Percentiles rank a stretch among this genome's conserved stretches.
Evolutionary conservation across 2,888 invertebrate genomes (phyloP).

Genomic region (Drosophila pseudotalamancana): DNA sequence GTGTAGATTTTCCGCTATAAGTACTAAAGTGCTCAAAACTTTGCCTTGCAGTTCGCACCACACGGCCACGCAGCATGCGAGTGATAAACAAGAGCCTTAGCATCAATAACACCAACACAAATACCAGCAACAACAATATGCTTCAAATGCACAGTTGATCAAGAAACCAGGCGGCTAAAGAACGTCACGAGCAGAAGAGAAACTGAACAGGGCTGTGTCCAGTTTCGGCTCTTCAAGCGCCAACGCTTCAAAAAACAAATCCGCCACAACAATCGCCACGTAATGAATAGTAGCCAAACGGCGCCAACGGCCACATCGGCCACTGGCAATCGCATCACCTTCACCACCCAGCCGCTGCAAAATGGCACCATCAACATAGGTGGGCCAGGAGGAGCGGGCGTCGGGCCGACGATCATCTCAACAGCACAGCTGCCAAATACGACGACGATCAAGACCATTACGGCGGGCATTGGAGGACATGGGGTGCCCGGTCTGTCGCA

Average conservation of each 20-base stretch:
- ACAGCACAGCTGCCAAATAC: conserved; percentile 85
- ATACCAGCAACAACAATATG: conserved; percentile 37
- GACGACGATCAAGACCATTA: conserved; percentile 84
- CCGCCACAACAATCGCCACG: conserved; percentile 23
- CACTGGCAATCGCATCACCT: conserved; percentile 87
- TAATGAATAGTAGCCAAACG: conserved; percentile 83
- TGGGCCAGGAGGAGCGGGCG: conserved; percentile 65
- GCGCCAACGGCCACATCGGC: conserved; percentile 72
- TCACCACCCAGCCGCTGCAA: conserved; percentile 88
- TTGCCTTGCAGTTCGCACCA: conserved; percentile 59
- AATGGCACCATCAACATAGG: conserved; percentile 89
- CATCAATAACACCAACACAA: conserved; percentile 27
- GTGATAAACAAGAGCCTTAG: conserved; percentile 19
- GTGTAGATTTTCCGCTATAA: conserved; percentile 28
- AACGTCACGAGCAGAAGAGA: conserved; percentile 38
- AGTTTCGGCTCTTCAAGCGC: conserved; percentile 70
- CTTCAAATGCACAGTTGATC: conserved; percentile 60
- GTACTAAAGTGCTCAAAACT: conserved; percentile 44
- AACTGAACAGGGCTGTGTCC: conserved; percentile 19
- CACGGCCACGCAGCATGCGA: conserved; percentile 55
- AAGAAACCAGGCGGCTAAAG: conserved; percentile 43
- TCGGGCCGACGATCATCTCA: conserved; percentile 83
- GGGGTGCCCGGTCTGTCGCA: conserved; percentile 77
- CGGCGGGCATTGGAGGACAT: conserved; percentile 73
- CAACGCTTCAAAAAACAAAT: conserved; percentile 42